Evolutionary conservation across 2,888 invertebrate genomes (phyloP), one percentile per base, ranked within the genome.

Genomic region (Cryptops parisi): DNA sequence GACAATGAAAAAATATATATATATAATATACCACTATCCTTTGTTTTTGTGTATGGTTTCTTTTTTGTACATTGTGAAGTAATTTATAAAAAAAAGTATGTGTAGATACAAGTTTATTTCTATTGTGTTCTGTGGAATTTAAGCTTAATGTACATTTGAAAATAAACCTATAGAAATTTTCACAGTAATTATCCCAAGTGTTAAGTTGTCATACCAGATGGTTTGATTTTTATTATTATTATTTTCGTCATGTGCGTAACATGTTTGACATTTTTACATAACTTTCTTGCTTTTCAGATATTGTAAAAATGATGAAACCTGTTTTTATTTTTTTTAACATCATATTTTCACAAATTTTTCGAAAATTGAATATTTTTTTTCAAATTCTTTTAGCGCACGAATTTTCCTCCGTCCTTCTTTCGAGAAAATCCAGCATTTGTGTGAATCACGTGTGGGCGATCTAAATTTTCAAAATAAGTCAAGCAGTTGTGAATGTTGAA

Each of bases 361-460:
- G n/a, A n/a, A n/a, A n/a, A n/a, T n/a, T n/a, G n/a, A n/a, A n/a
- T n/a, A n/a, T n/a, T n/a, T n/a, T n/a, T n/a, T n/a, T n/a, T n/a
- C n/a, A n/a, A n/a, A n/a, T 47, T 1, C 19, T 24, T 47, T 33
- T 33, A 47, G 33, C 22, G 25, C 1, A 33, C 22, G 15, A 25
- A 45, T 15, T 22, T 3, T 47, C 47, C 47, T 26, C 47, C 47
- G 2, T 47, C 27, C 1, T 26, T 26, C 26, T 47, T 47, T 47
- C 47, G 25, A n/a, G 47, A 25, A 19, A 26, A 47, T 1, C 47
- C 47, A 15, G 47, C 47, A 26, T 47, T 47, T 2, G 26, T 25
- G 12, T 47, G 47, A 24, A 47, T 26, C 27, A 27, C 25, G 9
- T 47, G 47, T 19, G 47, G 17, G 15, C 47, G 2, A 26, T 47